Conservation (phyloP, 2,797 vertebrate genomes). For the Neosalanx taihuensis region DNA sequence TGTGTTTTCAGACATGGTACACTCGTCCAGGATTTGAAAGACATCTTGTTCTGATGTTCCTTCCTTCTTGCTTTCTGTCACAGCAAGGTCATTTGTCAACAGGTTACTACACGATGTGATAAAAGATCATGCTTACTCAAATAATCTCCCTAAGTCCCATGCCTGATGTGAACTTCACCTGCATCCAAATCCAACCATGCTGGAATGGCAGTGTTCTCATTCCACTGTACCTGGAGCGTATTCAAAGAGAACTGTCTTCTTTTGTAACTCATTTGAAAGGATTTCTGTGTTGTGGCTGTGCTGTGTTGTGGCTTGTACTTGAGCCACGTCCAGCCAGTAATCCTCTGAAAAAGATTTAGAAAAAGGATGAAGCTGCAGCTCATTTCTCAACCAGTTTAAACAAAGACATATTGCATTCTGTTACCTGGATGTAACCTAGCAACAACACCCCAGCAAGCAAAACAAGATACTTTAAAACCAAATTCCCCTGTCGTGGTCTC, state of each 20-base stretch:
- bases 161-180: neutral
- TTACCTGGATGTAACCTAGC: constrained; percentile 51
- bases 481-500: constrained; percentile 21
- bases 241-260: neutral
- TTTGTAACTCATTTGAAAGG: neutral
- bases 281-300: constrained; percentile 14
- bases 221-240: neutral
- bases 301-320: constrained; percentile 12
- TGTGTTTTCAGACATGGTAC: neutral
- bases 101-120: neutral
- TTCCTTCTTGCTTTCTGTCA: neutral
- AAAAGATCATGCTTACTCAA: neutral
- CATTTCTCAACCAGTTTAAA: constrained; percentile 37
- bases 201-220: too few species aligned
- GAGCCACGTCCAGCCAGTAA: constrained; percentile 26
- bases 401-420: constrained; percentile 21
- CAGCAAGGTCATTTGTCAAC: constrained; percentile 5
- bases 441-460: constrained; percentile 38
- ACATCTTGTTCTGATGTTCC: too few species aligned
- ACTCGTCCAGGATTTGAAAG: neutral
- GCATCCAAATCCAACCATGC: neutral
- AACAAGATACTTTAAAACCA: constrained; percentile 19
- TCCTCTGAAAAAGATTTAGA: constrained; percentile 31
- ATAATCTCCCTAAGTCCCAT: neutral
- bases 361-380: constrained; percentile 29